Evolutionary conservation across 2,113 vertebrate genomes (phyloP), one percentile per base, ranked within the genome.

Genomic region (Octodon degus): DNA sequence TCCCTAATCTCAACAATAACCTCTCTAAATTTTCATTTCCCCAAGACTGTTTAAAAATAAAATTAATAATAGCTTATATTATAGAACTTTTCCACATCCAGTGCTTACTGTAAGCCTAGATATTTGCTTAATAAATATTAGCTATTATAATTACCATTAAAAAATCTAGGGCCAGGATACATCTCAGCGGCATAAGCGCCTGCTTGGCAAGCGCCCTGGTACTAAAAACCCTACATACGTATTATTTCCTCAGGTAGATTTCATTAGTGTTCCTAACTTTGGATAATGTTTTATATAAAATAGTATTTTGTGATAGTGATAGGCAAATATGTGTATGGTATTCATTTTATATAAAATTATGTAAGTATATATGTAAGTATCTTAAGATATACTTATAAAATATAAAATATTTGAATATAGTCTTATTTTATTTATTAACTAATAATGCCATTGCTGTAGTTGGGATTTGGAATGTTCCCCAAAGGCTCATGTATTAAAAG

Each of bases 51-150:
- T 22, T 16, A 97, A 86, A 90, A 84, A 62, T 84, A 86, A 80
- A 96, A 85, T 87, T 74, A 93, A 83, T 43, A 85, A 22, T 58
- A 86, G 40, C 55, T 8, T 94, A 3, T n/a, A 60, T 34, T 22
- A 80, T 53, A 92, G 83, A 79, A 37, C 84, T 85, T 97, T 79
- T 74, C 43, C 34, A 85, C 37, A 77, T 60, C 65, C 88, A 88
- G 50, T 63, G 34, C 70, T 95, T 95, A 95, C 67, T 60, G 68
- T 65, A 85, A 76, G 34, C 20, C 74, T 67, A 89, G 13, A 53
- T 84, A 92, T 90, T 96, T 95, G n/a, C 47, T 95, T 94, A 62
- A 50, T 94, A 72, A 83, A 53, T 65, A 34, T 53, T 93, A 95
- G 47, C 6, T 32, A 86, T 88, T 93, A 82, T 83, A 94, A 91